Conservation (phyloP, 2,888 invertebrate species). For the Microctonus aethiopoides region DNA sequence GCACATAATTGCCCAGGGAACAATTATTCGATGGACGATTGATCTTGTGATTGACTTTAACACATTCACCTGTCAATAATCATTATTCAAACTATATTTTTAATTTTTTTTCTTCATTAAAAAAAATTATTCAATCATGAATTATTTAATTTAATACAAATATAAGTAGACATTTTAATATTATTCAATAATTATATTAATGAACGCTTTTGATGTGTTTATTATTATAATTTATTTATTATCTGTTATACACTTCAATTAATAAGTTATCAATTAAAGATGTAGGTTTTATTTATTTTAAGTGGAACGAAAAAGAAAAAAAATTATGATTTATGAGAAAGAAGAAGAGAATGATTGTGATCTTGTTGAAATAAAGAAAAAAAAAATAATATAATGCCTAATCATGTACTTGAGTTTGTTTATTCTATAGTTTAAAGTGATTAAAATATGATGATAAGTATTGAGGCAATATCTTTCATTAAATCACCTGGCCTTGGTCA, state of each 20-base stretch:
- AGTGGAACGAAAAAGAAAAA: neutral
- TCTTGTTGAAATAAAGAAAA: no score
- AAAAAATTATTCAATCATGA: neutral
- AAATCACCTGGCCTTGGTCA: constrained; percentile 11
- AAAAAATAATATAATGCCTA: neutral
- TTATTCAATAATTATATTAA: no score
- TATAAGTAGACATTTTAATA: no score
- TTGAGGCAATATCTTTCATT: constrained; percentile 7
- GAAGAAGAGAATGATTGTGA: no score
- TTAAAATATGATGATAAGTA: constrained; percentile 19
- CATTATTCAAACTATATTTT: neutral
- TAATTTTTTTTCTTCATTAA: neutral
- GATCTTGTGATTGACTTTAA: neutral
- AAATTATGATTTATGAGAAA: neutral
- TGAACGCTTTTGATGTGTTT: no score
- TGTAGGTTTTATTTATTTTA: neutral
- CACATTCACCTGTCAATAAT: neutral
- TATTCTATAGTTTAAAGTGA: constrained; percentile 10
- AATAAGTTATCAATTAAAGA: constrained; percentile 1
- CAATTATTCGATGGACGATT: neutral
- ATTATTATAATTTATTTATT: constrained; percentile 11
- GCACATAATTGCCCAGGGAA: neutral
- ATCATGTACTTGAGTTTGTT: constrained; percentile 15
- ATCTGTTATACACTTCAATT: neutral
- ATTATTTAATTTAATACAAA: neutral